A percentile compares a stretch with the other conserved stretches of the same genome.
These are phyloP conservation scores for Drosophila prosaltans DNA, from an alignment of 1,140 invertebrate species.

Conservation along the genomic window DNA sequence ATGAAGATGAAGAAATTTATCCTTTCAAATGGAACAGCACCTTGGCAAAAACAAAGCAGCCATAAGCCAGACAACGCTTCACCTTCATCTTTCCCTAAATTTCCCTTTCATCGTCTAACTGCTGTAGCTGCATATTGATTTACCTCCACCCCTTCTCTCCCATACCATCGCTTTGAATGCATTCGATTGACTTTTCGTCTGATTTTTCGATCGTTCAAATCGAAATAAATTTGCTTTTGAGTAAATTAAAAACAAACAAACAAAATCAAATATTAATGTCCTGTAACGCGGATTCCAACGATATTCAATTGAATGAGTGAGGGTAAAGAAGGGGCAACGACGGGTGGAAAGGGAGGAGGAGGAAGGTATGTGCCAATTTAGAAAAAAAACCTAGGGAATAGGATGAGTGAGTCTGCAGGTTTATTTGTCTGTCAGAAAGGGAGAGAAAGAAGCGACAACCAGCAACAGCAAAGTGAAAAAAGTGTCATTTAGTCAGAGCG, in stretches of 20 bases:
- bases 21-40: background rate
- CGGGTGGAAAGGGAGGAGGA: conserved; percentile 14
- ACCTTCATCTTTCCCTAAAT: background rate
- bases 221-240: conserved; percentile 66
- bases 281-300: conserved; percentile 51
- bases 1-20: background rate
- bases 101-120: background rate
- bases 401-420: conserved; percentile 29
- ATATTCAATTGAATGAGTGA: conserved; percentile 48
- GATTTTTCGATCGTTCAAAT: conserved; percentile 22
- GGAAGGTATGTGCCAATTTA: conserved; percentile 40
- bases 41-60: background rate
- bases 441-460: conserved; percentile 8
- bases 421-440: conserved; percentile 37
- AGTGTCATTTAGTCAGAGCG: conserved; percentile 64
- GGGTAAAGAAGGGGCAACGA: background rate
- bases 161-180: background rate
- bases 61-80: background rate
- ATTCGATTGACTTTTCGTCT: conserved; percentile 18
- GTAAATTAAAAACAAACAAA: conserved; percentile 77
- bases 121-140: conserved; percentile 10
- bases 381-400: conserved; percentile 54
- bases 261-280: conserved; percentile 75
- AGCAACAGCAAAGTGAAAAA: conserved; percentile 39
- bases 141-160: background rate